Conservation (phyloP, 2,113 vertebrate species). For the Odocoileus virginianus region DNA sequence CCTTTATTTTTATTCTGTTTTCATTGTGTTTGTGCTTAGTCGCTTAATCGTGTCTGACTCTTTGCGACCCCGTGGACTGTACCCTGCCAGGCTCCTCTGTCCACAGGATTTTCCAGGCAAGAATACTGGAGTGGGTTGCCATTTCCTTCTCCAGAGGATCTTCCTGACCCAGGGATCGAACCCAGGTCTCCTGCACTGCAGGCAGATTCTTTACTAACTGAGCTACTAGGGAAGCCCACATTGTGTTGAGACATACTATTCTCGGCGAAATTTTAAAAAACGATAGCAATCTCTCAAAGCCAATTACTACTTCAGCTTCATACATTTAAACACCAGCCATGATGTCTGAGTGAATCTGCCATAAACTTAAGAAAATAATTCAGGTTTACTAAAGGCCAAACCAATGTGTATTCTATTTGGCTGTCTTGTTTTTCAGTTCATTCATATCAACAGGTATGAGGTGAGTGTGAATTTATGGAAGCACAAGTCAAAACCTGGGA, state of each 20-base stretch:
- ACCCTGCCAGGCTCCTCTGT: not conserved
- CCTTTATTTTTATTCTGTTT: constrained; percentile 23
- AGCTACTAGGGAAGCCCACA: not conserved
- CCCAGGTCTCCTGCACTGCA: not conserved
- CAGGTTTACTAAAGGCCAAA: not conserved
- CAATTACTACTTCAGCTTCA: not conserved
- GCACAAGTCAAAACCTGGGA: constrained; percentile 5
- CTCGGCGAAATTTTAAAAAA: not conserved
- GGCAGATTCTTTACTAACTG: not conserved
- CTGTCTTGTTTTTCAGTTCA: not conserved
- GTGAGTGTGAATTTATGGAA: not conserved
- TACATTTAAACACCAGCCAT: not conserved
- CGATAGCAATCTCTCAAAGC: not conserved
- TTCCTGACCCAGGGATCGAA: not conserved
- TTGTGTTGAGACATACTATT: not conserved
- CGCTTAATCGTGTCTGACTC: not conserved
- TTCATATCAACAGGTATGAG: not conserved
- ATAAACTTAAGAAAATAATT: constrained; percentile 3
- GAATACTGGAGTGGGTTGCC: not conserved
- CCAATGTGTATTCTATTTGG: not conserved
- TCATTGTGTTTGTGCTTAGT: not conserved
- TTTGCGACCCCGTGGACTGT: not conserved
- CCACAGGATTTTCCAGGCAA: not conserved
- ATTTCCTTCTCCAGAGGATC: not conserved
- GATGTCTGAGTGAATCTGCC: not conserved